Conservation (phyloP, 2,888 invertebrate genomes). For the Drosophila eohydei region DNA sequence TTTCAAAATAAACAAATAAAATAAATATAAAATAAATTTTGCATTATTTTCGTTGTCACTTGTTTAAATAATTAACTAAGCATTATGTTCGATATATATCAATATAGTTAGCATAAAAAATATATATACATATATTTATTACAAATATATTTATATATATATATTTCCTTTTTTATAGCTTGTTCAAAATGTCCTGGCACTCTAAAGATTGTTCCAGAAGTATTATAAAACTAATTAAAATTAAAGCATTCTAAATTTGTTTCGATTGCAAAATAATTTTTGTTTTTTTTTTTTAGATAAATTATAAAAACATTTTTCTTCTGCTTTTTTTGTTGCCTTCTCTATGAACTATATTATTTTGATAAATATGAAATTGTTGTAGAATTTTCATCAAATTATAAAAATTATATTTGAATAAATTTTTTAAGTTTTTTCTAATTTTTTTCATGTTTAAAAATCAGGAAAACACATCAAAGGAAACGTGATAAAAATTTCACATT, state of each 20-base stretch:
- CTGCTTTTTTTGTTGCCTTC: background rate
- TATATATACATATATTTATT: constrained; percentile 15
- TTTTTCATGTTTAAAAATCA: background rate
- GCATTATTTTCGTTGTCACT: constrained; percentile 52
- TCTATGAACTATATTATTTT: background rate
- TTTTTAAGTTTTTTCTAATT: background rate
- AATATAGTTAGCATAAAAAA: background rate
- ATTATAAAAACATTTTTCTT: constrained; percentile 12
- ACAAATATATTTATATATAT: constrained; percentile 11
- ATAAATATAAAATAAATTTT: constrained; percentile 69
- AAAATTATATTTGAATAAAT: background rate
- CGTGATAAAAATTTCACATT: too few relatives aligned
- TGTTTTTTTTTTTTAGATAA: constrained; percentile 7
- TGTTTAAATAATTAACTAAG: constrained; percentile 45
- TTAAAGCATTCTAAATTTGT: constrained; percentile 35
- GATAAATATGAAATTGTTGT: background rate
- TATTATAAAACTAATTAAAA: constrained; percentile 61
- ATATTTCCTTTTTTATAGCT: constrained; percentile 33
- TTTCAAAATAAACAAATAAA: constrained; percentile 69
- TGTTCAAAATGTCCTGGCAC: constrained; percentile 84
- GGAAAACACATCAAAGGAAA: background rate
- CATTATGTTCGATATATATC: constrained; percentile 43
- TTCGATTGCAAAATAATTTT: constrained; percentile 11
- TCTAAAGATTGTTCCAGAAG: constrained; percentile 76
- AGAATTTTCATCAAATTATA: background rate